Base-by-base conservation (phyloP, 1,140 invertebrate genomes). In the Asobara japonica region DNA sequence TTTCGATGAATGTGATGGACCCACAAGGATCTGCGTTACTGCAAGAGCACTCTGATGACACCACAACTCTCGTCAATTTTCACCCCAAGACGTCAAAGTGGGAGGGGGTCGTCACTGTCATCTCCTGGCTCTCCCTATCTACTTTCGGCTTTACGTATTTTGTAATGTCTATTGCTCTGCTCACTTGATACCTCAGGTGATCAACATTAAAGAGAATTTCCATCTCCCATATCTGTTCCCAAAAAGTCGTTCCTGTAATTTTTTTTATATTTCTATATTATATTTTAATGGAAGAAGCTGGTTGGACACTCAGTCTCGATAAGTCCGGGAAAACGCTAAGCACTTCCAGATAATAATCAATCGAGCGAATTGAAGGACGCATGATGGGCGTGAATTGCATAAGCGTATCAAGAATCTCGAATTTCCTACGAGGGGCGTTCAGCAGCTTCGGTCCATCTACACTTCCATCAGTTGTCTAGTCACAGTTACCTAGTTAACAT, bases 1-100 rank as follows among this genome's bases (percentile, higher is more conserved):
- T 87, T 7, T 56, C 82, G n/a, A 2, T 84, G 2, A 82, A 71
- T 51, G 78, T 82, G 8, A 72, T 83, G 11, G 83, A 86, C 66
- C 80, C 82, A 4, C 81, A 83, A 51, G 74, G 41, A n/a, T 81
- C 80, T 0, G 77, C 81, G 4, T 73, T 71, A 22, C 73, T 87
- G 3, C 78, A 81, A 29, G 27, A 41, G 0, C 65, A 80, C 6
- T 66, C 68, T 1, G 83, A 86, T 10, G 83, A 84, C 13, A 82
- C 81, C 41, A 69, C 65, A 3, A 72, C 80, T 68, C 74, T 85
- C 10, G 66, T 83, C 1, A 67, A 71, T 27, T 27, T 48, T 5
- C n/a, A 56, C 3, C 8, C 64, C 16, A 68, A 68, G 36, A 64
- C 69, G 67, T 38, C 65, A 1, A 69, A 69, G 18, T 76, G 74